Percentiles rank a stretch among this genome's conserved stretches.
phyloP scores from a whole-genome alignment of 2,888 invertebrate genomes.

The Brachylomia viminalis region DNA sequence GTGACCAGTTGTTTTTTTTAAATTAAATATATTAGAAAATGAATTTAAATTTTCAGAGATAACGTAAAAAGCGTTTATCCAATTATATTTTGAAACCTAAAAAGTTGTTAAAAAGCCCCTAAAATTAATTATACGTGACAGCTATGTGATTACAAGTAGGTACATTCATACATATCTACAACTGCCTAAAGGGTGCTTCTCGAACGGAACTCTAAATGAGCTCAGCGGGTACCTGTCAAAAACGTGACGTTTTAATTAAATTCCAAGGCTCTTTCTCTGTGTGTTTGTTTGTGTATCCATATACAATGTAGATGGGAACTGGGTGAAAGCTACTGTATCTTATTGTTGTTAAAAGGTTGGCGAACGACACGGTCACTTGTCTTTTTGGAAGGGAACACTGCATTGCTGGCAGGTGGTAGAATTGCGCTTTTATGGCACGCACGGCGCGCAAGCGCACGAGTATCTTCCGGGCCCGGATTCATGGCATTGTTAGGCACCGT shows the following conservation, averaged over 20 bases:
- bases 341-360: constrained; percentile 3
- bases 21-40: background rate
- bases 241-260: constrained; percentile 65
- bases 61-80: background rate
- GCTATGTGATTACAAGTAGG: constrained; percentile 26
- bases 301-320: constrained; percentile 35
- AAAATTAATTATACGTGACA: constrained; percentile 44
- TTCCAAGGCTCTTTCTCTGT: constrained; percentile 36
- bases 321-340: constrained; percentile 60
- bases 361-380: background rate
- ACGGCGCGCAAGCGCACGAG: too few relatives aligned
- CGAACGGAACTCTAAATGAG: constrained; percentile 50
- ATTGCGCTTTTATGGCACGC: too few relatives aligned
- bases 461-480: too few relatives aligned
- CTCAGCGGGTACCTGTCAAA: constrained; percentile 58
- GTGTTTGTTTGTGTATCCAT: constrained; percentile 46
- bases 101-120: background rate
- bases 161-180: background rate
- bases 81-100: background rate
- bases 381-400: background rate
- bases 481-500: too few relatives aligned
- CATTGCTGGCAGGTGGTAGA: background rate
- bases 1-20: background rate
- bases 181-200: constrained; percentile 28
- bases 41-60: background rate